Base-by-base conservation (phyloP, 2,888 invertebrate genomes). In the Drosophila robusta region DNA sequence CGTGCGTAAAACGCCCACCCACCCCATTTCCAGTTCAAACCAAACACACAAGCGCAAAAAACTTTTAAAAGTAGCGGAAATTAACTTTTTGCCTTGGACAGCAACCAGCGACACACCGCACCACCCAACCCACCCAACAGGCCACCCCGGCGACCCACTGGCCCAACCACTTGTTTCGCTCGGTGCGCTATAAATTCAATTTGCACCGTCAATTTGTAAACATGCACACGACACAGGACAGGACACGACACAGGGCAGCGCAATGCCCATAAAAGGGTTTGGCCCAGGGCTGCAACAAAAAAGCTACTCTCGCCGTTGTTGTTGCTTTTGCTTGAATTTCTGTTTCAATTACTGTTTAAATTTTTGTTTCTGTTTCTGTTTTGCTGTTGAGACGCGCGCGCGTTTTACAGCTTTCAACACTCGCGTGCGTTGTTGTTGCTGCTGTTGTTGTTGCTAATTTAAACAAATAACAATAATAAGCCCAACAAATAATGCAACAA, bases 401-500 rank as follows among this genome's bases (percentile, higher is more conserved):
- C 80, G 79, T 73, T 80, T 70, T 67, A 47, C 66, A 50, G 70
- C 73, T 73, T 73, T 76, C 80, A 76, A 61, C 77, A 78, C 72
- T 58, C 46, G 72, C 62, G 62, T 52, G 60, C 56, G 50, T 71
- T 71, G 57, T 67, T 68, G 52, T 62, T 71, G 44, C 42, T 67
- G 16, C 34, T 70, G 73, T 65, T 79, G 80, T 80, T 76, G 54
- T 67, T 84, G 85, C 65, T 81, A 70, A 84, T 84, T 84, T 84
- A 87, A 81, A 84, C 83, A 84, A 84, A 84, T 87, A 84, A 87
- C 85, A 84, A 84, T 85, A 84, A 87, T 75, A 80, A 84, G 74
- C 68, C 76, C 78, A 80, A 84, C 87, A 78, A 80, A 87, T 76
- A 78, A 76, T 79, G 83, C 86, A 87, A 79, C 81, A 77, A 84